phyloP scores from a whole-genome alignment of 2,113 vertebrate genomes.

The Rafetus swinhoei region DNA sequence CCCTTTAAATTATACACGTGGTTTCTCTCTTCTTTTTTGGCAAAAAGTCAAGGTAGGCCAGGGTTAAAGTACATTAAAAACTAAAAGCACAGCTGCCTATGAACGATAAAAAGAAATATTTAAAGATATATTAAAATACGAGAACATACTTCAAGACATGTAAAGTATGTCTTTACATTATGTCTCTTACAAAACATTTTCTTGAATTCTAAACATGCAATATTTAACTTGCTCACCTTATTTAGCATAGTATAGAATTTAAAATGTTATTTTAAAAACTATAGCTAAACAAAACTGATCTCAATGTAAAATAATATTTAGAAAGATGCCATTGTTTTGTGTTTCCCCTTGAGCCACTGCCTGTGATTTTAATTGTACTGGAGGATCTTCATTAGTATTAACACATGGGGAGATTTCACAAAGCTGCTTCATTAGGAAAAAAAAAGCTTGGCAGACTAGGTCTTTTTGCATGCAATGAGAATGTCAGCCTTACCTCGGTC shows the following conservation, averaged over 20 bases:
- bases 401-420: constrained; percentile 87
- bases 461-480: constrained; percentile 92
- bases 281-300: constrained; percentile 46
- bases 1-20: constrained; percentile 14
- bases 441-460: constrained; percentile 85
- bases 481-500: constrained; percentile 96
- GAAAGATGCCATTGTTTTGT: constrained; percentile 83
- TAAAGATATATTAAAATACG: neutral
- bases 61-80: constrained; percentile 66
- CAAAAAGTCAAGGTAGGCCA: constrained; percentile 26
- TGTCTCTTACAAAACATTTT: neutral
- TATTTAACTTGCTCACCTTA: neutral
- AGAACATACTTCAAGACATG: constrained; percentile 7
- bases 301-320: constrained; percentile 63
- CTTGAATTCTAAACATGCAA: constrained; percentile 13
- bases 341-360: constrained; percentile 83
- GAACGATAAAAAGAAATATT: neutral
- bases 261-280: neutral
- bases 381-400: constrained; percentile 98
- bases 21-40: neutral
- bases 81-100: constrained; percentile 6
- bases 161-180: neutral
- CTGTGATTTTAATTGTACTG: constrained; percentile 91
- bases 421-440: constrained; percentile 89
- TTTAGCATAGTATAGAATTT: neutral